A percentile compares a stretch with the other conserved stretches of the same genome.
These are phyloP conservation scores for Nomada hirtipes DNA, from an alignment of 2,888 invertebrate genomes.

Conservation along the genomic window DNA sequence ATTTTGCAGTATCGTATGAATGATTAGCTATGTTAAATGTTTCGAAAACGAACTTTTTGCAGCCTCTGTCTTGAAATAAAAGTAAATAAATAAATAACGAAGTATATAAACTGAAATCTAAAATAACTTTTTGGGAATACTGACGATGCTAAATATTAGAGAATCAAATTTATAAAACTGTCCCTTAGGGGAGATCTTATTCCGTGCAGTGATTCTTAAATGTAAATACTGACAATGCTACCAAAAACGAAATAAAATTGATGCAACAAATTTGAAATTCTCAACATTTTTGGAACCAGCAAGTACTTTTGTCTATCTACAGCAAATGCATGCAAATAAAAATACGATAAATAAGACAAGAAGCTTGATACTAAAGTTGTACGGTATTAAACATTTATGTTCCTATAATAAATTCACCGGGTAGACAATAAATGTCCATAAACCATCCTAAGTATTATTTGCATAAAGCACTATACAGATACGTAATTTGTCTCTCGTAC, in stretches of 20 bases:
- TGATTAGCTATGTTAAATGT: slow-evolving; percentile 25
- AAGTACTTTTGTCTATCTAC: slow-evolving; percentile 66
- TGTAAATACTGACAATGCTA: slow-evolving; percentile 81
- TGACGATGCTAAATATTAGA: slow-evolving; percentile 50
- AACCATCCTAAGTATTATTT: slow-evolving; percentile 10
- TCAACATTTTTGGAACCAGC: slow-evolving; percentile 43
- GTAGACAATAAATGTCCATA: not conserved
- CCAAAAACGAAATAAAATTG: slow-evolving; percentile 67
- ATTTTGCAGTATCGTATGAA: slow-evolving; percentile 18
- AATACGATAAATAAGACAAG: slow-evolving; percentile 38
- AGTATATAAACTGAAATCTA: slow-evolving; percentile 71
- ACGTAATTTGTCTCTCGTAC: not conserved
- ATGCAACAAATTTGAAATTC: slow-evolving; percentile 61
- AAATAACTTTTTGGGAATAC: slow-evolving; percentile 64
- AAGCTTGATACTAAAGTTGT: slow-evolving; percentile 31
- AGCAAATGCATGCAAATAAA: slow-evolving; percentile 73
- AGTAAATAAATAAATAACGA: slow-evolving; percentile 48
- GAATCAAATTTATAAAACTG: slow-evolving; percentile 80
- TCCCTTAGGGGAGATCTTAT: slow-evolving; percentile 83
- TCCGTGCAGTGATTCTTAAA: slow-evolving; percentile 80
- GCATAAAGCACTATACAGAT: not conserved
- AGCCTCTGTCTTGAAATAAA: slow-evolving; percentile 71
- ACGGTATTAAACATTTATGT: slow-evolving; percentile 19
- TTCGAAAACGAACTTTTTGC: slow-evolving; percentile 56
- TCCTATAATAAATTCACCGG: slow-evolving; percentile 10